phyloP scores from a whole-genome alignment of 2,113 vertebrate genomes.

The Lasiurus cinereus region DNA sequence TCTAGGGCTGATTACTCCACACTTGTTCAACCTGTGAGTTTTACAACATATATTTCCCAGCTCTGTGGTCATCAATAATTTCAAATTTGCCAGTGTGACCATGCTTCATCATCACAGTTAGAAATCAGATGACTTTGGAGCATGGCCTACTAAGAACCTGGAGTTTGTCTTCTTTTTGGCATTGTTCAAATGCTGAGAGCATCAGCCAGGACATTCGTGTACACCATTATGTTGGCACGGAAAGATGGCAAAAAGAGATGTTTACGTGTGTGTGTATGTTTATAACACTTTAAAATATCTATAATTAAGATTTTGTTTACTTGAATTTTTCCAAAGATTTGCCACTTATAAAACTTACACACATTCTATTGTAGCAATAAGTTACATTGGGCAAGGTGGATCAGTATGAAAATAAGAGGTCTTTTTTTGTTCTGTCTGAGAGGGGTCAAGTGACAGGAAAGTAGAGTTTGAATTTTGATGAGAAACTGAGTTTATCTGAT shows the following conservation, averaged over 20 bases:
- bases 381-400: background rate
- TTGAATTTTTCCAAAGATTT: conserved; percentile 26
- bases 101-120: too few relatives aligned
- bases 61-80: too few relatives aligned
- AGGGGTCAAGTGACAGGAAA: background rate
- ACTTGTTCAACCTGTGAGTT: too few relatives aligned
- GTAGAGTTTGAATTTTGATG: conserved; percentile 7
- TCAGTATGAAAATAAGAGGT: conserved; percentile 5
- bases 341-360: conserved; percentile 27
- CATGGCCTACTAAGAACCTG: background rate
- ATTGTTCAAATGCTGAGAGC: background rate
- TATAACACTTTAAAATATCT: conserved; percentile 18
- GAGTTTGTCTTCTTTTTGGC: background rate
- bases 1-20: too few relatives aligned
- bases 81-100: too few relatives aligned
- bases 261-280: background rate
- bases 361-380: conserved; percentile 6
- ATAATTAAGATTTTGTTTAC: background rate
- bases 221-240: background rate
- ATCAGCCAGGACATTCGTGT: background rate
- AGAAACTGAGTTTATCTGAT: background rate
- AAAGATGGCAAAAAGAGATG: background rate
- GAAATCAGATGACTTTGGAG: too few relatives aligned
- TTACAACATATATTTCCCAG: too few relatives aligned
- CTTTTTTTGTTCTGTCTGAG: conserved; percentile 35